These are phyloP conservation scores for Rhyacophila evoluta DNA, from an alignment of 2,888 invertebrate species.

Conservation along the genomic window DNA sequence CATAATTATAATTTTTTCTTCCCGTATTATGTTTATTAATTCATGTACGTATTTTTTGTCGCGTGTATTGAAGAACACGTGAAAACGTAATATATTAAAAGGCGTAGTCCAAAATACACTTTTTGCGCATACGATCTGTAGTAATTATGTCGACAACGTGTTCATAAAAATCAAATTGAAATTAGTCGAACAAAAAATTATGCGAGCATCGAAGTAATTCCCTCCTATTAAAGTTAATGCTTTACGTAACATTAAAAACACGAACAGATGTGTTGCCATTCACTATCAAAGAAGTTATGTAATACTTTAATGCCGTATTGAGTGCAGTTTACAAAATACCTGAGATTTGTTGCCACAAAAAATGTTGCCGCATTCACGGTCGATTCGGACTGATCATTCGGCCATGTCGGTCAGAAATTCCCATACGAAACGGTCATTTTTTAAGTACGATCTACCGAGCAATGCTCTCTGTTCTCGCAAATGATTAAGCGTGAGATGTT, in stretches of 20 bases:
- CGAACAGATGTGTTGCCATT: background rate
- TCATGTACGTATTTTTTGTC: too few relatives aligned
- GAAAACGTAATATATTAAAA: too few relatives aligned
- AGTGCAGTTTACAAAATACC: conserved; percentile 22
- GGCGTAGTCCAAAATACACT: too few relatives aligned
- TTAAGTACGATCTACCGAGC: background rate
- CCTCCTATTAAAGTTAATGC: background rate
- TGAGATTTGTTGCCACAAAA: conserved; percentile 11
- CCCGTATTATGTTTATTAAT: too few relatives aligned
- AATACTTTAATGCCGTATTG: background rate
- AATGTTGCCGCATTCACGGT: background rate
- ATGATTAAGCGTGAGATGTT: background rate
- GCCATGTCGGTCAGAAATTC: background rate
- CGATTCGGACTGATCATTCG: background rate
- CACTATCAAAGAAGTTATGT: background rate
- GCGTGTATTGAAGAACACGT: too few relatives aligned
- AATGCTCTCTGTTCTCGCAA: background rate
- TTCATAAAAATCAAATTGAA: background rate
- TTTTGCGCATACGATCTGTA: too few relatives aligned
- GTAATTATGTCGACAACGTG: too few relatives aligned
- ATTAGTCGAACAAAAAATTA: background rate
- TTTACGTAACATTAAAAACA: background rate
- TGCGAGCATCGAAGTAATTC: background rate
- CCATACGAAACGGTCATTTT: background rate
- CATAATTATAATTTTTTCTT: too few relatives aligned